Conservation (phyloP, 2,113 vertebrate species). For the Aplodontia rufa region DNA sequence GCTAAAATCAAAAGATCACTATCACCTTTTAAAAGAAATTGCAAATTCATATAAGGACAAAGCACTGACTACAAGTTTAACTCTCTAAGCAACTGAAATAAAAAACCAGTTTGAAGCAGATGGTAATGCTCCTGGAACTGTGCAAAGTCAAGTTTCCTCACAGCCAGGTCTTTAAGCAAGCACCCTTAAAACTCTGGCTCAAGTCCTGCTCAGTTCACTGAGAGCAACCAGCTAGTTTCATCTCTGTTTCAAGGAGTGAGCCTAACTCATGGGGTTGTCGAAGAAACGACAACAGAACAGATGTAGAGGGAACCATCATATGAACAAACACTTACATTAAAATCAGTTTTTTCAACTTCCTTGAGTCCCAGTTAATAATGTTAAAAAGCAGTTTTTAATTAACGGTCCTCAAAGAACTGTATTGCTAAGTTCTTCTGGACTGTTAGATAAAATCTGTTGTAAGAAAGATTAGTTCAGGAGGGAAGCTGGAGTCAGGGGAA, state of each 20-base stretch:
- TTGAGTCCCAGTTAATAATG: neutral
- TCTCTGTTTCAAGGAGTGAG: neutral
- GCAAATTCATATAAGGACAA: neutral
- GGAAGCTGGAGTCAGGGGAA: neutral
- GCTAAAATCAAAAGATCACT: neutral
- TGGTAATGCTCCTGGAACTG: neutral
- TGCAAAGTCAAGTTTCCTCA: neutral
- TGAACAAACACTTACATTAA: neutral
- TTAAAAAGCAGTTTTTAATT: constrained; percentile 3
- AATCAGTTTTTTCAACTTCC: neutral
- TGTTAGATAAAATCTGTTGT: neutral
- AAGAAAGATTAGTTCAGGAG: constrained; percentile 20
- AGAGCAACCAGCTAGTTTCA: neutral
- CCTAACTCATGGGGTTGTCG: neutral
- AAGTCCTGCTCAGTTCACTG: neutral
- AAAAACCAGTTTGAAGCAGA: neutral
- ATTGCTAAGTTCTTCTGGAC: neutral
- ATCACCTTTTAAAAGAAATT: neutral
- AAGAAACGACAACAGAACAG: neutral
- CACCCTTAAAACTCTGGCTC: neutral
- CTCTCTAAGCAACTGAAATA: neutral
- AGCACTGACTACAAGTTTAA: neutral
- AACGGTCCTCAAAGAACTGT: constrained; percentile 7
- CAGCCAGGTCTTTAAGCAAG: neutral
- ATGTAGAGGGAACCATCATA: neutral